These are phyloP conservation scores for Lepilemur ruficaudatus DNA, from an alignment of 2,797 vertebrate species.

Conservation along the genomic window DNA sequence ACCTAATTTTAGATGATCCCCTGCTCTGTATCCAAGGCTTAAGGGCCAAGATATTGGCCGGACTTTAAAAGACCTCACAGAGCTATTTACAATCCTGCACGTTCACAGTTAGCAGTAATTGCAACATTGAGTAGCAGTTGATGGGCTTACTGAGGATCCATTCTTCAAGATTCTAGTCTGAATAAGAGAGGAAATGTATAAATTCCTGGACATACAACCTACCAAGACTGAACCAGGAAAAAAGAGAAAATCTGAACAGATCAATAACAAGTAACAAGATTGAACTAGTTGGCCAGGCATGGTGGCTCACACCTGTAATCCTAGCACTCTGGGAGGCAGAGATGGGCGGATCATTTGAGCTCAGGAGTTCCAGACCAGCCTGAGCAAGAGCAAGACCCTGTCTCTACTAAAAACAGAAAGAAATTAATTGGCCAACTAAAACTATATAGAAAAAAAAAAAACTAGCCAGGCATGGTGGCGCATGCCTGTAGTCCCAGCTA, in stretches of 20 bases:
- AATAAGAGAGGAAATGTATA: background rate
- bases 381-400: too few relatives aligned
- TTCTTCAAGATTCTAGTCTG: background rate
- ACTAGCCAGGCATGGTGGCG: too few relatives aligned
- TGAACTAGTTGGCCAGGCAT: background rate
- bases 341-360: too few relatives aligned
- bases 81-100: background rate
- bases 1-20: constrained; percentile 17
- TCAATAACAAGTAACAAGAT: background rate
- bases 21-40: background rate
- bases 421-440: too few relatives aligned
- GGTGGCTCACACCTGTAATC: too few relatives aligned
- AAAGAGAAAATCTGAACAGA: background rate
- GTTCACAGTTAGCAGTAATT: background rate
- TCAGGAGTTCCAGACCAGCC: too few relatives aligned
- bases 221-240: background rate
- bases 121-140: background rate
- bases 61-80: background rate
- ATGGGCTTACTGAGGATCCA: background rate
- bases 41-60: background rate
- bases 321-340: too few relatives aligned
- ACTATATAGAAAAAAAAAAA: too few relatives aligned
- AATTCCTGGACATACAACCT: background rate
- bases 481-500: too few relatives aligned
- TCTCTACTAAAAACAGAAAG: too few relatives aligned